A percentile compares a stretch with the other conserved stretches of the same genome.
Evolutionary conservation across 2,113 vertebrate genomes (phyloP).

Genomic region (Poicephalus gulielmi): DNA sequence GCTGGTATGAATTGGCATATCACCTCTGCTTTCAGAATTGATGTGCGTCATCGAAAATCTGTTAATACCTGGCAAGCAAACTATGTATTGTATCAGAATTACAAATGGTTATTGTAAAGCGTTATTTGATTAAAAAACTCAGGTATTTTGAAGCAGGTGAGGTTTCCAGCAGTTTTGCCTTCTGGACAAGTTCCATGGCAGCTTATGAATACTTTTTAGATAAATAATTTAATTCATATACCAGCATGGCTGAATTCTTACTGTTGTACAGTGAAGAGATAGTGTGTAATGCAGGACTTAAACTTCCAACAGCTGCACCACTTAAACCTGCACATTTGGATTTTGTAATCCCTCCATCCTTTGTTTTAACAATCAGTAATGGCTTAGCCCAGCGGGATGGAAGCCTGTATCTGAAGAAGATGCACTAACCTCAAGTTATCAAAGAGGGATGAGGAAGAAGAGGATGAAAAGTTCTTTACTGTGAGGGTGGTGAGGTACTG

Average conservation of each 20-base stretch:
- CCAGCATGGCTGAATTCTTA: neutral
- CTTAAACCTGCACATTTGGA: neutral
- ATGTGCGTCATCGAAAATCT: neutral
- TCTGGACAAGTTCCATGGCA: rapidly evolving
- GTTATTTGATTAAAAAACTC: neutral
- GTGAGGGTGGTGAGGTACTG: neutral
- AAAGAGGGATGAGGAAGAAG: neutral
- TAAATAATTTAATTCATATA: neutral
- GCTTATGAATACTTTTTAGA: neutral
- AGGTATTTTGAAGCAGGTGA: neutral
- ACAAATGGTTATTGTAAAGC: neutral
- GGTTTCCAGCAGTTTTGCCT: neutral
- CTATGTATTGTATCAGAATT: neutral
- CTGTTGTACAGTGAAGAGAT: neutral
- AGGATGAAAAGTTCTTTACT: neutral
- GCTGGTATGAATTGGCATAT: neutral
- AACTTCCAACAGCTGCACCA: neutral
- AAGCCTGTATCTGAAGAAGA: neutral
- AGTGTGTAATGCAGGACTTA: neutral
- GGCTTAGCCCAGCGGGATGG: neutral
- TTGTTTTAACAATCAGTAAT: neutral
- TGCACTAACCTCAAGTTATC: neutral
- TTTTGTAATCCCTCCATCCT: neutral
- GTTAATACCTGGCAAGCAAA: neutral
- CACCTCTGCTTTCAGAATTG: neutral